A percentile compares a stretch with the other conserved stretches of the same genome.
These are phyloP conservation scores for Euspilapteryx auroguttella DNA, from an alignment of 2,888 invertebrate genomes.

Conservation along the genomic window DNA sequence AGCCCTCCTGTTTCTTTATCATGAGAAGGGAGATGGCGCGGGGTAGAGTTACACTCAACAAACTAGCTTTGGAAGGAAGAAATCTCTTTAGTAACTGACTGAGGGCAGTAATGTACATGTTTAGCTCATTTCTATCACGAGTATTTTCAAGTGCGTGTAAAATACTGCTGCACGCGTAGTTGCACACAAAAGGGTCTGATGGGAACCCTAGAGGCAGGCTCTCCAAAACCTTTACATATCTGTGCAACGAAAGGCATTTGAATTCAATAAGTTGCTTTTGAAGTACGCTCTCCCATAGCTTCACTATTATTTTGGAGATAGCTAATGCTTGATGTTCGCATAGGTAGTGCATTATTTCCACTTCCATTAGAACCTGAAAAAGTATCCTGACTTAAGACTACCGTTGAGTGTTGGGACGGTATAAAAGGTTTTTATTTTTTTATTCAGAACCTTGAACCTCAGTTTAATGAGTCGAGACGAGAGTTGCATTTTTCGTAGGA, in stretches of 20 bases:
- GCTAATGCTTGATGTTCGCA: conserved; percentile 41
- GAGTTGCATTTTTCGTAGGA: too few relatives aligned
- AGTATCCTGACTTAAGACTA: conserved; percentile 2
- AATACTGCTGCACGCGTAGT: conserved; percentile 57
- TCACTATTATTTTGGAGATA: conserved; percentile 56
- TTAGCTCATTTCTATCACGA: conserved; percentile 19
- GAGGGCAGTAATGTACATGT: conserved; percentile 35
- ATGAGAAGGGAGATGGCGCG: conserved; percentile 56
- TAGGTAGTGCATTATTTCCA: conserved; percentile 29
- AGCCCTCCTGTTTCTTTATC: conserved; percentile 29
- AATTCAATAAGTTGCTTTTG: conserved; percentile 43
- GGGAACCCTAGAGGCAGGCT: conserved; percentile 30
- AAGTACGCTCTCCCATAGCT: conserved; percentile 46
- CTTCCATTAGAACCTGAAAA: conserved; percentile 29
- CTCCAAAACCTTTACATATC: conserved; percentile 55
- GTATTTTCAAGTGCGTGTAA: conserved; percentile 47
- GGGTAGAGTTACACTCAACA: conserved; percentile 47
- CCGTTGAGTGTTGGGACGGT: not conserved
- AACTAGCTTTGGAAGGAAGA: conserved; percentile 29
- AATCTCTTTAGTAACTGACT: conserved; percentile 33
- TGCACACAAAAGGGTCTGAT: conserved; percentile 56
- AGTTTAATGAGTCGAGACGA: too few relatives aligned
- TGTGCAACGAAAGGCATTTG: conserved; percentile 56
- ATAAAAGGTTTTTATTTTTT: too few relatives aligned
- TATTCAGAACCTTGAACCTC: too few relatives aligned